Percentiles rank a stretch among this genome's conserved stretches.
Evolutionary conservation across 2,888 invertebrate genomes (phyloP).

Genomic region (Acanthacorydalis orientalis): DNA sequence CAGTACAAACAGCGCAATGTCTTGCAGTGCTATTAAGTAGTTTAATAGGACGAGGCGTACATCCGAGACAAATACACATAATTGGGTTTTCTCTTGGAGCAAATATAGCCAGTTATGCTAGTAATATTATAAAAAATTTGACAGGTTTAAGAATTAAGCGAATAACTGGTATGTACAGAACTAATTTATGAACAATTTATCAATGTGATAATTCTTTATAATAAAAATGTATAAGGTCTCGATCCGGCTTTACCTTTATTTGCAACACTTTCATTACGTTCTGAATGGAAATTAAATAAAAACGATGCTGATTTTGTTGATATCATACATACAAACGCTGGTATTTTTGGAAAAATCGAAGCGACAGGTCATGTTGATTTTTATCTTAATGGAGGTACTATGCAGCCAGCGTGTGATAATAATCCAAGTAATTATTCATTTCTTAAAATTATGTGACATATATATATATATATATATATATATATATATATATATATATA

Average conservation of each 20-base stretch:
- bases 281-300: conserved; percentile 26
- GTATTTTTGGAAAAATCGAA: conserved; percentile 32
- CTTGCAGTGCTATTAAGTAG: conserved; percentile 29
- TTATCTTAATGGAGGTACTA: conserved; percentile 31
- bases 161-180: not conserved
- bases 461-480: no score
- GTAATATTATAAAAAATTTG: not conserved
- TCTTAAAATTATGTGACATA: no score
- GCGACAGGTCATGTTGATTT: conserved; percentile 35
- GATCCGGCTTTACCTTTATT: conserved; percentile 59
- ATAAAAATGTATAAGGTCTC: conserved; percentile 22
- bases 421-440: conserved; percentile 1
- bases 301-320: conserved; percentile 36
- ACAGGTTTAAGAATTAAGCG: not conserved
- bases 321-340: conserved; percentile 37
- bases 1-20: conserved; percentile 39
- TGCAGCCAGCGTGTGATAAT: not conserved
- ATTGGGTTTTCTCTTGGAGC: conserved; percentile 43
- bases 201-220: not conserved
- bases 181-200: not conserved
- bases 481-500: no score
- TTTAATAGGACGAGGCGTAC: conserved; percentile 21
- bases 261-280: conserved; percentile 26
- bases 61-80: conserved; percentile 27
- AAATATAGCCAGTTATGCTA: conserved; percentile 16